phyloP scores from a whole-genome alignment of 2,113 vertebrate genomes.

The Syrrhaptes paradoxus region DNA sequence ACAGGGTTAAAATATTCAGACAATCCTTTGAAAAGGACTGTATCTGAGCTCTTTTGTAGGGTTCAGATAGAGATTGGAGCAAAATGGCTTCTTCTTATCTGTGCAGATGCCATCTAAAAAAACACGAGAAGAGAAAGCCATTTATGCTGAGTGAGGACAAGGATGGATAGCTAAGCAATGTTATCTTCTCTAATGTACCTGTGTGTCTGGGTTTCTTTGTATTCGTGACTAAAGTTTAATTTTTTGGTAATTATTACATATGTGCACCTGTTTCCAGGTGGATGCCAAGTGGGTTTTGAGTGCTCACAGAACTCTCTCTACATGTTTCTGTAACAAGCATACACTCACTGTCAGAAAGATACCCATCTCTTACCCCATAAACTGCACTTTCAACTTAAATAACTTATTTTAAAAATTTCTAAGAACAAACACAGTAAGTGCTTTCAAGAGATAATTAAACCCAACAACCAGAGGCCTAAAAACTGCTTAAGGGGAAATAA shows the following conservation, averaged over 20 bases:
- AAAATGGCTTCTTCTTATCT: neutral
- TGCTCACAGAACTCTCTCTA: neutral
- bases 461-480: neutral
- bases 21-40: neutral
- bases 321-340: neutral
- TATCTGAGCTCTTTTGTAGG: neutral
- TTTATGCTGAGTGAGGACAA: neutral
- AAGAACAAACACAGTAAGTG: neutral
- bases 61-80: neutral
- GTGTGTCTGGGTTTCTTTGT: neutral
- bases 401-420: neutral
- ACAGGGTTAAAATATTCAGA: neutral
- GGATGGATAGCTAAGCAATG: neutral
- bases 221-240: neutral
- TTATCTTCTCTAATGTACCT: neutral
- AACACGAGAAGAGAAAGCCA: neutral
- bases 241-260: neutral
- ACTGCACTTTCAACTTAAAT: neutral
- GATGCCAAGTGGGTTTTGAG: neutral
- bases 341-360: neutral
- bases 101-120: neutral
- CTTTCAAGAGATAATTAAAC: neutral
- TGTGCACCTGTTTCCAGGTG: neutral
- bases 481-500: neutral
- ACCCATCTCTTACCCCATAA: neutral